Evolutionary conservation across 2,888 invertebrate genomes (phyloP), one percentile per base, ranked within the genome.

Genomic region (Limnephilus marmoratus): DNA sequence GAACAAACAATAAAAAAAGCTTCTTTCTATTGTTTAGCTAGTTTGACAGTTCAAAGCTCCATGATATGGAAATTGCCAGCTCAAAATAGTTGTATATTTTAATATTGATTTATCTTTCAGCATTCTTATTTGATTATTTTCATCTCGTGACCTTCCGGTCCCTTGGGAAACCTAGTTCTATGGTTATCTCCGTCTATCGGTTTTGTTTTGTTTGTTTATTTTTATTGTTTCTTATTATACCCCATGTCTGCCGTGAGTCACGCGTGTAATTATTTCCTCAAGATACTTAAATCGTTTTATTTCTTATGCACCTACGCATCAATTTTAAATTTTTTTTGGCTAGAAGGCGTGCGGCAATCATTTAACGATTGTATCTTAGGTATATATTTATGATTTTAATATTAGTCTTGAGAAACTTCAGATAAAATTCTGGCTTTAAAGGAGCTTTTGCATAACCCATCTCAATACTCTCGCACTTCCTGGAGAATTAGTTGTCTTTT

Each of bases 191-290:
- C 68, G n/a, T 68, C 68, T 68, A n/a, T 24, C 24, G 24, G 24
- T 68, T 68, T 68, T 18, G 24, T 68, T 68, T 24, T 68, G 3
- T 68, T 68, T 24, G 53, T 18, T 24, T 68, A 68, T 68, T 68
- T 68, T 68, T n/a, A 68, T 24, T 24, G 68, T 83, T 37, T 83
- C 18, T 34, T 12, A 83, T 34, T 83, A 37, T 83, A 37, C 37
- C 11, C 83, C 24, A 15, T 83, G 34, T 24, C 31, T 83, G 68
- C 68, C 68, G 83, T 83, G 83, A 83, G 83, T 83, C 83, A 83
- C 41, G 83, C 83, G 83, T 83, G 34, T 83, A 83, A 83, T 83
- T 83, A 83, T 83, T 83, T 83, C 37, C 83, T 83, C 37, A 83
- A 83, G 37, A 83, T 68, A n/a, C 68, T 68, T 68, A 68, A 24